Evolutionary conservation across 1,140 invertebrate species (phyloP), one percentile per base, ranked within the genome.

Genomic region (Triops longicaudatus): DNA sequence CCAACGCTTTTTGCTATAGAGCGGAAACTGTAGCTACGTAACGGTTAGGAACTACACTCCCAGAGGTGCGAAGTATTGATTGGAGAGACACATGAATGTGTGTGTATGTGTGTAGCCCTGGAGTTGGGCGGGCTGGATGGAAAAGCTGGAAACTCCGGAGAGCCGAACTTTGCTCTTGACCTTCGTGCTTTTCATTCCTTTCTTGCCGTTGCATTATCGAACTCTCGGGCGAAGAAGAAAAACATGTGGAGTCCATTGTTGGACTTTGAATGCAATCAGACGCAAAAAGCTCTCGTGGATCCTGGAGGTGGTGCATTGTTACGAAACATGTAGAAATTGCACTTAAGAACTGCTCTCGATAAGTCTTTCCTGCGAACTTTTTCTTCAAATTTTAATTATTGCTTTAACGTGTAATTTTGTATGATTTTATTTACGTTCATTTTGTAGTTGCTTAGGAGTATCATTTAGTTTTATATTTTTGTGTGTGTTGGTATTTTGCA

Each of bases 11-110:
- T 37, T 2, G 31, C 2, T 37, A 37, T 2, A 7, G 31, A 37
- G 7, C 31, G 31, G 31, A 37, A 37, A 37, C 50, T 17, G 50
- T 22, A 63, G 50, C 22, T 63, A 17, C 22, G 7, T 63, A 63
- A 63, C 7, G 50, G 14, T 22, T n/a, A 22, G 22, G 43, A 17
- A 14, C 50, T 17, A 22, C 2, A 17, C 17, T n/a, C 22, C 50
- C 50, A 17, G 50, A 63, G 50, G 50, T 63, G 50, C 50, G 50
- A 63, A 63, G 50, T 63, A 63, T 63, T 63, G 50, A 63, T 63
- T 63, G 50, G 50, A 63, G 17, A 2, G 31, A 37, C 50, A 63
- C 50, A 22, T 63, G 17, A 17, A 17, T 63, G 50, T 63, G 44
- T 63, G 44, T 63, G 14, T 17, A 14, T 63, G 44, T 63, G 14